Conservation (phyloP, 1,140 invertebrate genomes). For the Papilio polytes region DNA sequence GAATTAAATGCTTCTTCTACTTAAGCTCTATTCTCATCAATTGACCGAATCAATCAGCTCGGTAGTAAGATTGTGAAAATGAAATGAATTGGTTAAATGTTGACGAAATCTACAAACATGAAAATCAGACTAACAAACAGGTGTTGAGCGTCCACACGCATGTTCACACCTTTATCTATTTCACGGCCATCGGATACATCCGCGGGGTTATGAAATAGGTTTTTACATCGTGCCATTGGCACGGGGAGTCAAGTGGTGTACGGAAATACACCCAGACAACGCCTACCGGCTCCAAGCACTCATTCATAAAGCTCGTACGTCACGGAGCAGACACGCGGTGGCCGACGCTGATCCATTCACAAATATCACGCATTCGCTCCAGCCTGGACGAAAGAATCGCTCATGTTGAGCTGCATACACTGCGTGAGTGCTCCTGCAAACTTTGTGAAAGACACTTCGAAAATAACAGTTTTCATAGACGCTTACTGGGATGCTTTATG, state of each 20-base stretch:
- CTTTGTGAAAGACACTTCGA: not conserved
- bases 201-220: slow-evolving; percentile 57
- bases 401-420: slow-evolving; percentile 69
- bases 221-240: slow-evolving; percentile 70
- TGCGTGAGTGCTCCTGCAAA: slow-evolving; percentile 57
- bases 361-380: slow-evolving; percentile 50
- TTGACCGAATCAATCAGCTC: too few relatives aligned
- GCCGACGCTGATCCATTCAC: slow-evolving; percentile 54
- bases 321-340: slow-evolving; percentile 41
- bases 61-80: not conserved
- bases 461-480: not conserved
- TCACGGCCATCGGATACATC: slow-evolving; percentile 19
- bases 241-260: slow-evolving; percentile 70
- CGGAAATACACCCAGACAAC: slow-evolving; percentile 72
- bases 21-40: too few relatives aligned
- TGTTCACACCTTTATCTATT: slow-evolving; percentile 2
- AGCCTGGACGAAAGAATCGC: slow-evolving; percentile 39
- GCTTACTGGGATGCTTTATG: slow-evolving; percentile 13
- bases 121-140: not conserved
- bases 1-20: too few relatives aligned
- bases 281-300: slow-evolving; percentile 57
- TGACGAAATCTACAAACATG: not conserved
- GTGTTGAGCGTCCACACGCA: not conserved
- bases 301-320: slow-evolving; percentile 67
- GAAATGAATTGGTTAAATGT: not conserved